phyloP scores from a whole-genome alignment of 2,113 vertebrate genomes.

The Embiotoca jacksoni region DNA sequence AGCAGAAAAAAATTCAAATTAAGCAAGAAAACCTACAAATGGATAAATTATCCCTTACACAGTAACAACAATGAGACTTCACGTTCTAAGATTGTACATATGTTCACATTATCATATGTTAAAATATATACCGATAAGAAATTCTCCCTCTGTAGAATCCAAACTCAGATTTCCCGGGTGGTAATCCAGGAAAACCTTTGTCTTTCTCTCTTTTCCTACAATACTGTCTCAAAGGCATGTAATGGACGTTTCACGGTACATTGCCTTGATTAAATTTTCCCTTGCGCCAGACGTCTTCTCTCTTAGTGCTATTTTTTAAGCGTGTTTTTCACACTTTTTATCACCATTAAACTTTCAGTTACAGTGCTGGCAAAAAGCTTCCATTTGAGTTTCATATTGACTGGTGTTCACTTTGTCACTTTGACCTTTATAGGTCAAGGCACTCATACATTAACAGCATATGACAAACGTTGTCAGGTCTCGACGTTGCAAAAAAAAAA shows the following conservation, averaged over 20 bases:
- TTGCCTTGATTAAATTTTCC: conserved; percentile 55
- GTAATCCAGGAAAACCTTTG: conserved; percentile 15
- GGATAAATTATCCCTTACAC: conserved; percentile 1
- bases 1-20: neutral
- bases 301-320: conserved; percentile 40
- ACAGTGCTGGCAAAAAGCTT: neutral
- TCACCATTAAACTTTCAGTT: conserved; percentile 20
- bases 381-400: neutral
- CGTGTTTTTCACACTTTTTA: neutral
- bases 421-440: conserved; percentile 17
- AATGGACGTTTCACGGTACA: conserved; percentile 50
- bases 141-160: neutral
- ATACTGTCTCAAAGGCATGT: conserved; percentile 45
- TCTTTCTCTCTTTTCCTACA: neutral
- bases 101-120: neutral
- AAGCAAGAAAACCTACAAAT: neutral
- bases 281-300: conserved; percentile 30
- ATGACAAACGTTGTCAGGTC: conserved; percentile 21
- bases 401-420: conserved; percentile 8
- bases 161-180: conserved; percentile 3
- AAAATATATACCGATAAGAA: neutral
- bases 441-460: neutral
- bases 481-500: neutral
- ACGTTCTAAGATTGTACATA: neutral
- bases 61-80: neutral